These are phyloP conservation scores for Willowsia nigromaculata DNA, from an alignment of 2,888 invertebrate genomes.

Conservation along the genomic window DNA sequence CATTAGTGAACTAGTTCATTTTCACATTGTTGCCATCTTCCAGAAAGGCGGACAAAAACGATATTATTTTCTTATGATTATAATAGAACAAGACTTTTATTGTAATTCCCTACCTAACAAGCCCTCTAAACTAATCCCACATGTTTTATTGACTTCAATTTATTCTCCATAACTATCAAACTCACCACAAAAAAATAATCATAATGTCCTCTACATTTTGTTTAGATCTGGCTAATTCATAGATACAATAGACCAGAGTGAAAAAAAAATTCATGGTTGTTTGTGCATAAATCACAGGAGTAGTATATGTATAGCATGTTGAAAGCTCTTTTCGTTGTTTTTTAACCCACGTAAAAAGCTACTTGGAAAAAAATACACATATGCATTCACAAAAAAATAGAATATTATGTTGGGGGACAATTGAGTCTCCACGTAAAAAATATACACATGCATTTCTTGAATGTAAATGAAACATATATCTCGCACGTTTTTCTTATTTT, in stretches of 20 bases:
- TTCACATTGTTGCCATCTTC: constrained; percentile 10
- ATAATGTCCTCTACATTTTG: background rate
- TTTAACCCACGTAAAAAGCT: constrained; percentile 9
- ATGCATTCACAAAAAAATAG: background rate
- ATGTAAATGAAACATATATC: background rate
- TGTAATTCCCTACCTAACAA: constrained; percentile 8
- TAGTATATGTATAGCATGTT: background rate
- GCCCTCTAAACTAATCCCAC: background rate
- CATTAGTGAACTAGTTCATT: constrained; percentile 9
- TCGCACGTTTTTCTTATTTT: background rate
- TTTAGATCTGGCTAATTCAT: background rate
- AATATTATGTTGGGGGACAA: background rate
- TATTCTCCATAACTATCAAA: background rate
- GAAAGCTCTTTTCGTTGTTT: constrained; percentile 8
- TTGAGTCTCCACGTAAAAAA: background rate
- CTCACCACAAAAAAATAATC: background rate
- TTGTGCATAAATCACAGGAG: background rate
- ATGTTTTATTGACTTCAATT: background rate
- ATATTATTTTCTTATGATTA: background rate
- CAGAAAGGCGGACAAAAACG: background rate
- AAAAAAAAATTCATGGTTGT: too few species aligned
- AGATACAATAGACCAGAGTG: background rate
- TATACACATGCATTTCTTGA: background rate
- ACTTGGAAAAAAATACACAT: background rate
- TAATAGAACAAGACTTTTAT: constrained; percentile 7